Evolutionary conservation across 2,888 invertebrate species (phyloP).

Genomic region (Mimachlamys varia): DNA sequence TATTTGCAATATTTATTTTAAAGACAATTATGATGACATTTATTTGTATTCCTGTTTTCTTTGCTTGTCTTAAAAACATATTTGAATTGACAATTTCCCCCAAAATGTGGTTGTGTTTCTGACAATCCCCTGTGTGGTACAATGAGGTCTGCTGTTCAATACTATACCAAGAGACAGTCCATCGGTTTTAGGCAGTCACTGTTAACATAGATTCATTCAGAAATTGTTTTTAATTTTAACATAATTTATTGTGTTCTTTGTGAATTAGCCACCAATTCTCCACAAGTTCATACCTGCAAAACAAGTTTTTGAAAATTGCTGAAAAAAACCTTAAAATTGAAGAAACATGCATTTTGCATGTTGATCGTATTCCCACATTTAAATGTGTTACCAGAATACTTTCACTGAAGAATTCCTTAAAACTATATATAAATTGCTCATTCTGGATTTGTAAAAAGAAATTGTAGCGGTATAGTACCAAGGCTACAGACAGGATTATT

Average conservation of each 20-base stretch:
- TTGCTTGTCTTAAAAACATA: not conserved
- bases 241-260: not conserved
- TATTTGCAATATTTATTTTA: constrained; percentile 36
- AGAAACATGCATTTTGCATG: no score
- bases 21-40: not conserved
- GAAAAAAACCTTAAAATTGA: not conserved
- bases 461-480: no score
- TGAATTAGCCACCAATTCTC: not conserved
- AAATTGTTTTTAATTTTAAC: not conserved
- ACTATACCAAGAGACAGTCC: no score
- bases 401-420: no score
- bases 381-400: no score
- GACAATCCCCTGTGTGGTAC: not conserved
- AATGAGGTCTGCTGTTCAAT: not conserved
- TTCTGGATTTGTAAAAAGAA: no score
- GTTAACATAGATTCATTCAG: not conserved
- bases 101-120: constrained; percentile 3
- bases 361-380: no score
- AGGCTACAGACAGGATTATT: not conserved
- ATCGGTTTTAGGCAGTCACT: not conserved
- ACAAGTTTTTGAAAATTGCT: not conserved
- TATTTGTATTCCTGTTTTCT: not conserved
- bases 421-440: no score
- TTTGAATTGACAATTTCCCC: not conserved
- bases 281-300: not conserved